Base-by-base conservation (phyloP, 2,797 vertebrate species). In the Platalea minor region DNA sequence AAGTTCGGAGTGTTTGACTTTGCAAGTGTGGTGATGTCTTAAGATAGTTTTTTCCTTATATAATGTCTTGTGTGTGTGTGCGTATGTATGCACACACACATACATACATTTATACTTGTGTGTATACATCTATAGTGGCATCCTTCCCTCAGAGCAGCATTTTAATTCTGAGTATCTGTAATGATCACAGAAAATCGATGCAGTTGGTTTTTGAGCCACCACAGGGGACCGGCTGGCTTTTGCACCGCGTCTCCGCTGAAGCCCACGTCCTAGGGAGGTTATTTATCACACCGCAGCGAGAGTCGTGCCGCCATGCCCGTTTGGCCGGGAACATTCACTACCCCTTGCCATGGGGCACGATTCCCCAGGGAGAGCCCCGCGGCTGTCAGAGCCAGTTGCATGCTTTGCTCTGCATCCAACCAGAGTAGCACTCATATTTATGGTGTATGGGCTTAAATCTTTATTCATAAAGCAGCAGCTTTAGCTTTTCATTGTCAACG, bases 361-460 rank as follows among this genome's bases (percentile, higher is more conserved):
- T 70, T 93, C 59, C 51, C 50, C 6, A 21, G 68, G 84, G 67
- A 91, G 41, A 88, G 20, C 21, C 43, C 56, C 8, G 9, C 3
- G 43, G 24, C 39, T 51, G 53, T 4, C 13, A 3, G 73, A 75
- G 56, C 21, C 56, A 5, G 2, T 35, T 17, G 57, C 56, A 56
- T 75, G 59, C 45, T 11, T 61, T 84, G 53, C 56, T 65, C 69
- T 50, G 21, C 54, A 57, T 56, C 57, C 59, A 84, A 25, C 26
- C 2, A 1, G 70, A 39, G 73, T 5, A 60, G 29, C 43, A 2
- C 68, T 92, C 63, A 1, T 96, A 91, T 96, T 95, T 93, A 96
- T 64, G 77, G 87, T 41, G 77, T 88, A 93, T 5, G 46, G 91
- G 54, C 74, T 84, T 85, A 93, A 91, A 90, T 91, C 85, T 95